phyloP scores from a whole-genome alignment of 2,888 invertebrate species.

The Marronus borbonicus region DNA sequence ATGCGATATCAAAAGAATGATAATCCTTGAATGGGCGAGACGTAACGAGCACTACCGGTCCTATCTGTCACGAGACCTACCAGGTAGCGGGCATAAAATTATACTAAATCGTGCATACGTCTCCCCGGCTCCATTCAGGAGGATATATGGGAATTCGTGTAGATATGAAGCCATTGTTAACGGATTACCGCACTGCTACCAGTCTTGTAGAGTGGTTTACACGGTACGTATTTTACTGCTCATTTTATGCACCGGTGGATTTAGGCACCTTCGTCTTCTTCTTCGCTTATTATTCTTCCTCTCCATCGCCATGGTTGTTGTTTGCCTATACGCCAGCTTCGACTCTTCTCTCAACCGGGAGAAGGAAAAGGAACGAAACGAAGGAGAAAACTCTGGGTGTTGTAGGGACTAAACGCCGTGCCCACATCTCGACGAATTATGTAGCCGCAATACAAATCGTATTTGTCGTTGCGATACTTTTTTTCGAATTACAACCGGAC shows the following conservation, averaged over 20 bases:
- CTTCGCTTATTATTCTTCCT: constrained; percentile 7
- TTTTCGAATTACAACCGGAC: constrained; percentile 26
- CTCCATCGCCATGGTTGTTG: not conserved
- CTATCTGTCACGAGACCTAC: constrained; percentile 69
- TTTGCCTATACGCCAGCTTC: not conserved
- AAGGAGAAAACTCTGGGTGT: not conserved
- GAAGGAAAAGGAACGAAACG: not conserved
- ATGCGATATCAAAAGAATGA: constrained; percentile 67
- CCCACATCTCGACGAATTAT: constrained; percentile 15
- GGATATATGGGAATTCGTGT: constrained; percentile 68
- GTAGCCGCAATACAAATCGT: constrained; percentile 16
- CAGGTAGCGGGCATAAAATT: constrained; percentile 70
- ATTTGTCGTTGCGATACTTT: constrained; percentile 28
- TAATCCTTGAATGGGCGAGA: constrained; percentile 68
- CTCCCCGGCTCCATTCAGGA: constrained; percentile 65
- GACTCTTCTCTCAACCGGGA: not conserved
- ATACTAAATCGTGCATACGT: constrained; percentile 69
- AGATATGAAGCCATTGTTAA: constrained; percentile 69
- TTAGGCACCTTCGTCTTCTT: constrained; percentile 37
- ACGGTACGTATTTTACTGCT: constrained; percentile 48
- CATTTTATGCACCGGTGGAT: constrained; percentile 49
- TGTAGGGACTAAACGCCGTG: not conserved
- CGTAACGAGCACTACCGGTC: constrained; percentile 67
- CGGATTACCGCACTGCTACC: constrained; percentile 68
- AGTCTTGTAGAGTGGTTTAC: constrained; percentile 64